Conservation (phyloP, 2,797 vertebrate species). For the Perodicticus potto region DNA sequence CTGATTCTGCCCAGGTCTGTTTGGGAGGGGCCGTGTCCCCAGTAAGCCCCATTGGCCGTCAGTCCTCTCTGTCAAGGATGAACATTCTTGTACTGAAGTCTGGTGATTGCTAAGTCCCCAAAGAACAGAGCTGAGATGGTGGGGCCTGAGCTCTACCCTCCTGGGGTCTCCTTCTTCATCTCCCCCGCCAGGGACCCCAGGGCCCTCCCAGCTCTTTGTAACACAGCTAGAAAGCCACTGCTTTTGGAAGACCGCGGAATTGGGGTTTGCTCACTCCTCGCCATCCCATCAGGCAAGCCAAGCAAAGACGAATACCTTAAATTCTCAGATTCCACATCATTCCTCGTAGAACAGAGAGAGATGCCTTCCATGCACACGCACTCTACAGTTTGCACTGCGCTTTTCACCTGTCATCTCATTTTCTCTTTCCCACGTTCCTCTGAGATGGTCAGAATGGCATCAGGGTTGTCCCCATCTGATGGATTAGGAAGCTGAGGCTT, state of each 20-base stretch:
- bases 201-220: fast-evolving
- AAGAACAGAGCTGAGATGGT: background rate
- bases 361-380: fast-evolving
- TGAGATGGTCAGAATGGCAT: no score
- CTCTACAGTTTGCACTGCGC: no score
- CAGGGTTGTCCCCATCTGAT: background rate
- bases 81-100: background rate
- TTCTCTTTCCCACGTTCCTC: fast-evolving
- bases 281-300: background rate
- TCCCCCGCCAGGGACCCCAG: fast-evolving
- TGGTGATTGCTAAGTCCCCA: background rate
- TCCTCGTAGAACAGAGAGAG: fast-evolving
- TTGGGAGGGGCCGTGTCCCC: background rate
- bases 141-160: background rate
- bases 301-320: fast-evolving
- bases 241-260: background rate
- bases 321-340: background rate
- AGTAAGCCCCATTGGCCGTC: background rate
- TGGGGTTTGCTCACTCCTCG: background rate
- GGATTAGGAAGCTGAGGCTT: background rate
- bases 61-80: background rate
- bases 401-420: background rate
- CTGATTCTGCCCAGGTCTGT: background rate
- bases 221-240: no score
- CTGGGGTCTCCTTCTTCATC: no score